phyloP scores from a whole-genome alignment of 2,113 vertebrate genomes.

The Procavia capensis region DNA sequence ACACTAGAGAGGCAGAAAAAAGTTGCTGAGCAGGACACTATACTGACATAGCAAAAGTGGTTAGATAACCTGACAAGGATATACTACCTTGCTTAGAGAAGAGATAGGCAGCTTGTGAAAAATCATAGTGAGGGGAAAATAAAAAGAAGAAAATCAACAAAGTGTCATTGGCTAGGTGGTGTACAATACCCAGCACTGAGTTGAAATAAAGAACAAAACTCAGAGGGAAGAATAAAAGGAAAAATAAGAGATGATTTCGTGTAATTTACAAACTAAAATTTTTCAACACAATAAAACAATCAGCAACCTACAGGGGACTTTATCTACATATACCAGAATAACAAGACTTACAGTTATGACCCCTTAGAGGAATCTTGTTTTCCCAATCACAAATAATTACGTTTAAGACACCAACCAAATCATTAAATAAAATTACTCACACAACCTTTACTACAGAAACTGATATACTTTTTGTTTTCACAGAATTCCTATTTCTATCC shows the following conservation, averaged over 20 bases:
- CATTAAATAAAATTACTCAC: slow-evolving; percentile 26
- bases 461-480: not conserved
- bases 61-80: slow-evolving; percentile 21
- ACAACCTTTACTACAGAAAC: not conserved
- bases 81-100: not conserved
- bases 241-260: slow-evolving; percentile 4
- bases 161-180: not conserved
- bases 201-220: not conserved
- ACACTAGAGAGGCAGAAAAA: not conserved
- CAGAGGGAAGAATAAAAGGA: not conserved
- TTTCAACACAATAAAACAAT: slow-evolving; percentile 37
- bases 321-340: not conserved
- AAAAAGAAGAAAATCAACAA: not conserved
- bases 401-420: slow-evolving; percentile 32
- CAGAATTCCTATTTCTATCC: slow-evolving; percentile 24
- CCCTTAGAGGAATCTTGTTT: not conserved
- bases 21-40: not conserved
- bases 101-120: not conserved
- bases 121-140: not conserved
- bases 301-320: not conserved
- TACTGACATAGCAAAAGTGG: not conserved
- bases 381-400: not conserved
- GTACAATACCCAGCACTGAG: not conserved
- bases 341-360: slow-evolving; percentile 8
- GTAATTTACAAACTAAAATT: not conserved